Percentiles rank a stretch among this genome's conserved stretches.
Conservation (phyloP, 2,888 invertebrate species). For the Gordius sp. region DNA sequence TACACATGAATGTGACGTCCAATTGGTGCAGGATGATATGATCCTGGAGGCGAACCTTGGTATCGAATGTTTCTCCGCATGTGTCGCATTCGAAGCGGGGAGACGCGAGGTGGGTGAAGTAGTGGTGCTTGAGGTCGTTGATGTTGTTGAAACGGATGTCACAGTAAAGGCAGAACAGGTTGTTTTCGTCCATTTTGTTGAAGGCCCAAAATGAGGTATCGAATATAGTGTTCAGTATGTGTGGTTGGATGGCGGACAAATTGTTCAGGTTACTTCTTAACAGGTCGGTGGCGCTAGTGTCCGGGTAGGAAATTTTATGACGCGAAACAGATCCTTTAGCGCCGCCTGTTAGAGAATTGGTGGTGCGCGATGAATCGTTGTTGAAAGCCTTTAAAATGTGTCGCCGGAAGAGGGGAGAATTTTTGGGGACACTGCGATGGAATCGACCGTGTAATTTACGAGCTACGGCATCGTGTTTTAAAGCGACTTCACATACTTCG, state of each 20-base stretch:
- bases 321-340: not conserved
- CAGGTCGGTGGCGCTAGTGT: not conserved
- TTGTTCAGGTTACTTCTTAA: not conserved
- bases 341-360: not conserved
- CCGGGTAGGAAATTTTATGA: not conserved
- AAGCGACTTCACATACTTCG: not conserved
- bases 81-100: not conserved
- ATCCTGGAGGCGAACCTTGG: conserved; percentile 3
- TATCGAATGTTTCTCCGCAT: not conserved
- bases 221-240: not conserved
- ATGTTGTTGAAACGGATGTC: not conserved
- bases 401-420: not conserved
- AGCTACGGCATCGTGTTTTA: not conserved
- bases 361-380: not conserved
- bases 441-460: not conserved
- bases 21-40: conserved; percentile 2
- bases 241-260: not conserved
- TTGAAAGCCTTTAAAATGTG: not conserved
- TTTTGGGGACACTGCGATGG: not conserved
- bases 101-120: not conserved
- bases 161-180: not conserved
- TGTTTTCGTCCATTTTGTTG: not conserved
- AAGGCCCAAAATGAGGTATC: not conserved
- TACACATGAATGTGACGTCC: not conserved
- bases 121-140: not conserved